phyloP scores from a whole-genome alignment of 1,140 invertebrate genomes.

The Drosophila pruinosa region DNA sequence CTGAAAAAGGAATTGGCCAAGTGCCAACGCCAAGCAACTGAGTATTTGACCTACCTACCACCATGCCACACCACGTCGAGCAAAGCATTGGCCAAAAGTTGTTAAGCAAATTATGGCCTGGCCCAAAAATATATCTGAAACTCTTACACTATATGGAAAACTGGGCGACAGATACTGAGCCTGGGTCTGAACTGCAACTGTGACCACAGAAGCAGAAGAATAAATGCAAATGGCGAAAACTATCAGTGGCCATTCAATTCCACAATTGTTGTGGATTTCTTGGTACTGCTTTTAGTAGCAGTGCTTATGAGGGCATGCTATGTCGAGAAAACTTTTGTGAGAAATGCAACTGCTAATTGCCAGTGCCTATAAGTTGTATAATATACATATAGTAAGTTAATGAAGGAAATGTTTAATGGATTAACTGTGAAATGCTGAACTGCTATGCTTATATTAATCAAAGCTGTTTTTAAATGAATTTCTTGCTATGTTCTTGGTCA shows the following conservation, averaged over 20 bases:
- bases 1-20: constrained; percentile 65
- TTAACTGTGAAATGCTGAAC: too few relatives aligned
- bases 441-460: too few relatives aligned
- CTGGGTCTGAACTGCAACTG: background rate
- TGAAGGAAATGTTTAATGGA: too few relatives aligned
- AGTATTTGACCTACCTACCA: background rate
- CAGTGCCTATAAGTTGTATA: too few relatives aligned
- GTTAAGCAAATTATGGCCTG: constrained; percentile 76
- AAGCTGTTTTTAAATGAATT: background rate
- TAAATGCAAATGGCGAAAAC: constrained; percentile 32
- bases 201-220: constrained; percentile 2
- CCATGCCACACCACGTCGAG: background rate
- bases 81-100: constrained; percentile 45
- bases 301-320: background rate
- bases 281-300: background rate
- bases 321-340: background rate
- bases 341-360: too few relatives aligned
- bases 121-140: constrained; percentile 56
- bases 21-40: constrained; percentile 39
- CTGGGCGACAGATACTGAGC: background rate
- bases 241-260: constrained; percentile 27
- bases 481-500: too few relatives aligned
- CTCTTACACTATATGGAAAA: constrained; percentile 42
- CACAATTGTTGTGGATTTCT: constrained; percentile 6
- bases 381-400: too few relatives aligned